A percentile compares a stretch with the other conserved stretches of the same genome.
Conservation (phyloP, 2,888 invertebrate species). For the Watsonalla binaria region DNA sequence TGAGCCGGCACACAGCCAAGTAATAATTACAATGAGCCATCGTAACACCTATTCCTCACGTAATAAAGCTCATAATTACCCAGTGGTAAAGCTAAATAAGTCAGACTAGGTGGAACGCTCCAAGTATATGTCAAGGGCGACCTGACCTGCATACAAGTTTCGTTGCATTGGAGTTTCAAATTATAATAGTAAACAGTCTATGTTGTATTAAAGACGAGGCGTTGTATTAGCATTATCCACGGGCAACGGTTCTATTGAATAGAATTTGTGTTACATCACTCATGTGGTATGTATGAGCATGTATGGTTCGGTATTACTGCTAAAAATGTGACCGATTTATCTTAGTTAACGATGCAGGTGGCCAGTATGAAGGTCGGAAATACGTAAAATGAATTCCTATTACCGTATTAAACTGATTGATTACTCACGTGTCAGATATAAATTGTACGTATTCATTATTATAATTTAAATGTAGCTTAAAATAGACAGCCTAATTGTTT, state of each 20-base stretch:
- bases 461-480: not conserved
- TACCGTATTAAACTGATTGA: not conserved
- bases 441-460: slow-evolving; percentile 1
- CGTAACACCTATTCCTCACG: slow-evolving; percentile 24
- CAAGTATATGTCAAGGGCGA: slow-evolving; percentile 59
- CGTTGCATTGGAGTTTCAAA: slow-evolving; percentile 22
- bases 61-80: slow-evolving; percentile 23
- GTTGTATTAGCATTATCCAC: slow-evolving; percentile 15
- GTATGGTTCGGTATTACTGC: not conserved
- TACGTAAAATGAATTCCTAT: not conserved
- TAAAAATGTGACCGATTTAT: not conserved
- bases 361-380: not conserved
- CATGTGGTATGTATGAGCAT: not conserved
- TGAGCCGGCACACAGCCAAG: slow-evolving; percentile 28
- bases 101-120: slow-evolving; percentile 22
- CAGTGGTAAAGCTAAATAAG: slow-evolving; percentile 8
- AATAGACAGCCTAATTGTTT: not conserved
- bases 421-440: not conserved
- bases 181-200: slow-evolving; percentile 12
- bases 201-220: slow-evolving; percentile 22
- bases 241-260: slow-evolving; percentile 1
- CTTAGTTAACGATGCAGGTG: not conserved
- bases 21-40: slow-evolving; percentile 18
- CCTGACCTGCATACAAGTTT: slow-evolving; percentile 39
- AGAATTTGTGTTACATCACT: not conserved